Evolutionary conservation across 2,888 invertebrate species (phyloP).

Genomic region (Ophion slaviceki): DNA sequence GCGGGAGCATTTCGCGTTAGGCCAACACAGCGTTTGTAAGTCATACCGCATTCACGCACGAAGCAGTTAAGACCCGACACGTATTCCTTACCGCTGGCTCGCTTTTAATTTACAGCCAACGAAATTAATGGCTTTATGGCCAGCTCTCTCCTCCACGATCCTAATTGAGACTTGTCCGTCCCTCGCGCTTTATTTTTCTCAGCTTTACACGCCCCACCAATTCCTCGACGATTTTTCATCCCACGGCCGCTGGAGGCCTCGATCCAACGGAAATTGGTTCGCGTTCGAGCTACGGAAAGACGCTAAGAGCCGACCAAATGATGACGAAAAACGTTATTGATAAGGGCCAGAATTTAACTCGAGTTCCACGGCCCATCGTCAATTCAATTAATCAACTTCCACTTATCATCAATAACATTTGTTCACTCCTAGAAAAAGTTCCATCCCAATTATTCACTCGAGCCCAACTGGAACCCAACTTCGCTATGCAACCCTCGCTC

Average conservation of each 20-base stretch:
- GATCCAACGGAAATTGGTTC: slow-evolving; percentile 44
- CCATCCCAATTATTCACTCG: not conserved
- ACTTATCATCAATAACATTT: not conserved
- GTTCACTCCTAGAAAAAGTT: too few species aligned
- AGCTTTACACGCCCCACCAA: slow-evolving; percentile 20
- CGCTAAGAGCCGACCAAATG: slow-evolving; percentile 15
- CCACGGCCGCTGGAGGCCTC: slow-evolving; percentile 16
- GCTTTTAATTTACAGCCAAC: slow-evolving; percentile 78
- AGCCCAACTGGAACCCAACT: not conserved
- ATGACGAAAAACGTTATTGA: slow-evolving; percentile 12
- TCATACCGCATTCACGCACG: slow-evolving; percentile 72
- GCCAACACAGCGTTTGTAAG: slow-evolving; percentile 73
- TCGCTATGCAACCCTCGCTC: not conserved
- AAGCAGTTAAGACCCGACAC: slow-evolving; percentile 41
- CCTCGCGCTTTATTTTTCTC: slow-evolving; percentile 56
- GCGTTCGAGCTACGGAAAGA: slow-evolving; percentile 15
- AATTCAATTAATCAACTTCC: too few species aligned
- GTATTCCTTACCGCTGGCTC: slow-evolving; percentile 67
- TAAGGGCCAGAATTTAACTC: not conserved
- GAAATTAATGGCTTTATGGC: slow-evolving; percentile 76
- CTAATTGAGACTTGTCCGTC: slow-evolving; percentile 68
- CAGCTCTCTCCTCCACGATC: slow-evolving; percentile 58
- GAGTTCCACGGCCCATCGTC: too few species aligned
- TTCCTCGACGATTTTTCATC: slow-evolving; percentile 65
- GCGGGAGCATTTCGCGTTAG: slow-evolving; percentile 50